Evolutionary conservation across 2,113 vertebrate genomes (phyloP), one percentile per base, ranked within the genome.

Genomic region (Excalfactoria chinensis): DNA sequence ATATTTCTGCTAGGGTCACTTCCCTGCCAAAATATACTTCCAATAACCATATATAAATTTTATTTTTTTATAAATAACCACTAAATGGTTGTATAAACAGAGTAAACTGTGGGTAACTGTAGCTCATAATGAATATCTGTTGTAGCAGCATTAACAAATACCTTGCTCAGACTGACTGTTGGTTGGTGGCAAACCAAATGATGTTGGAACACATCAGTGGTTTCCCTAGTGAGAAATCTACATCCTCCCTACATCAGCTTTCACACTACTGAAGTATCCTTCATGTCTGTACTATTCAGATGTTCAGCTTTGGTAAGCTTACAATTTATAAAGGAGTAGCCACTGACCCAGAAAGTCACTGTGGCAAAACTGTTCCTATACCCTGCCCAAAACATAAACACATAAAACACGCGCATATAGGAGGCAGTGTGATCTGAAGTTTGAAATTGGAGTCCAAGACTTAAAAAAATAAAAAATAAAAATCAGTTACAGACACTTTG

Each of bases 11-110:
- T 97, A 97, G 84, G 89, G 89, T 96, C 94, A 78, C 93, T 74
- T 85, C 94, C 93, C 92, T 97, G 97, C 97, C 97, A 98, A 97
- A 97, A 96, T 96, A 97, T 96, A 98, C 95, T 93, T 97, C 94
- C 97, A 97, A 96, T 96, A 98, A 95, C 96, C 97, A 95, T 96
- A 97, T 95, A 97, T 97, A 97, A 97, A 97, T 96, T 97, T 98
- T 97, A 97, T 96, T 97, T 98, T 53, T 98, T 98, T 97, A 98
- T 98, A 98, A 98, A 98, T 98, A 97, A 97, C 97, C 96, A 95
- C 96, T 96, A 98, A 98, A 97, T 67, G 63, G 93, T 95, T 97
- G 93, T 95, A 97, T 94, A 98, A 98, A 98, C 96, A 98, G 93
- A 96, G 94, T 95, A 95, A 96, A 97, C 97, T 97, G 97, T 97